Conservation (phyloP, 1,140 invertebrate species). For the Papilio polytes region DNA sequence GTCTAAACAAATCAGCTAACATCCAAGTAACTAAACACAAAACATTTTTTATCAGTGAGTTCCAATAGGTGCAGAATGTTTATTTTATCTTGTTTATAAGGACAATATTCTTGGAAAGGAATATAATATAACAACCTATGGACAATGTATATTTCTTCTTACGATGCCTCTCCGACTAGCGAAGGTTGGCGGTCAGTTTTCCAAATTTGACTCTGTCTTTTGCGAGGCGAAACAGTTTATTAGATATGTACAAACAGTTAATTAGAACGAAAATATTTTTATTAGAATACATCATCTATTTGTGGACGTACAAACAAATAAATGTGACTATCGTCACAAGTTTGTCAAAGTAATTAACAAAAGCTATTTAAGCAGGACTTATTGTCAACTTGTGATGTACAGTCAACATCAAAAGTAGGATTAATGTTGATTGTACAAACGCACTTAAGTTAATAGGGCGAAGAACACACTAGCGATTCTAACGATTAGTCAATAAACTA, state of each 20-base stretch:
- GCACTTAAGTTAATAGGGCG: slow-evolving; percentile 9
- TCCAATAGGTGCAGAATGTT: neutral
- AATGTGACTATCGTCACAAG: slow-evolving; percentile 6
- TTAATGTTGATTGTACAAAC: slow-evolving; percentile 22
- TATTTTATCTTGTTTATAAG: neutral
- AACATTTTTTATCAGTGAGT: too few relatives aligned
- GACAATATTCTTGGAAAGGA: neutral
- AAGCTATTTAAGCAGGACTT: slow-evolving; percentile 15
- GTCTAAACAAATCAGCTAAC: too few relatives aligned
- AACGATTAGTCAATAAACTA: neutral
- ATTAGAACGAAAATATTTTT: neutral
- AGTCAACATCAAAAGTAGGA: slow-evolving; percentile 22
- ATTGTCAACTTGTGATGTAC: slow-evolving; percentile 26
- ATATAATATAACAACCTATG: neutral
- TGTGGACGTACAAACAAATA: slow-evolving; percentile 14
- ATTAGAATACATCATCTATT: slow-evolving; percentile 10
- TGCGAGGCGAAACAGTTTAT: too few relatives aligned
- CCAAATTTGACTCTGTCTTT: too few relatives aligned
- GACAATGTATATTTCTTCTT: too few relatives aligned
- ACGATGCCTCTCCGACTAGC: too few relatives aligned
- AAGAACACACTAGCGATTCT: neutral
- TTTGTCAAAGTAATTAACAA: slow-evolving; percentile 25
- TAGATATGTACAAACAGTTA: neutral
- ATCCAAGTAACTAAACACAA: too few relatives aligned
- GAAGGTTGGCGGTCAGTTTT: too few relatives aligned